These are phyloP conservation scores for Nasonia giraulti DNA, from an alignment of 1,140 invertebrate genomes.

Conservation along the genomic window DNA sequence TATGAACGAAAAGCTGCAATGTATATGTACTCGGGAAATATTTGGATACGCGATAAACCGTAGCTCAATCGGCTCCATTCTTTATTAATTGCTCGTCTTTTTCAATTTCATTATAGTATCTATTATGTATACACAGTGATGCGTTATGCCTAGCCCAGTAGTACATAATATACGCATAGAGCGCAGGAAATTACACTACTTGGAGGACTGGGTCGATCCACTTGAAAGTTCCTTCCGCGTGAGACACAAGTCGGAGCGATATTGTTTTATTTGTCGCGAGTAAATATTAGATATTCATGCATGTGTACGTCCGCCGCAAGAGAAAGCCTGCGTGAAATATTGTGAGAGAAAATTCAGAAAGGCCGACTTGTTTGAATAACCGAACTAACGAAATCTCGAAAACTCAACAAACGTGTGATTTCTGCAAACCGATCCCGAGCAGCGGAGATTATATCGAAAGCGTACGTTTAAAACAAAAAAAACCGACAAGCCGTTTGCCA, in stretches of 20 bases:
- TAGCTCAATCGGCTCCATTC: neutral
- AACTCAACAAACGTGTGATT: neutral
- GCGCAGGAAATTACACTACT: no score
- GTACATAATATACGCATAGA: no score
- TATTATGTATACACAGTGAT: no score
- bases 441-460: no score
- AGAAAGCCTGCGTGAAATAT: neutral
- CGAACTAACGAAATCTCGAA: neutral
- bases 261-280: neutral
- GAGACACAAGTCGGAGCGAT: neutral
- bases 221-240: neutral
- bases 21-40: neutral
- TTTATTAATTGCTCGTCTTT: neutral
- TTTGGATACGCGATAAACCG: neutral
- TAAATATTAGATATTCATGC: neutral
- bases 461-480: neutral
- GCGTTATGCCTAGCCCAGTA: no score
- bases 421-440: no score
- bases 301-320: neutral
- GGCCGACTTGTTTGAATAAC: no score
- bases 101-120: neutral
- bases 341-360: no score
- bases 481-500: no score
- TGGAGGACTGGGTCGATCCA: neutral
- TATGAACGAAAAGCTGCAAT: no score